Evolutionary conservation across 2,797 vertebrate species (phyloP).

Genomic region (Tenualosa ilisha): DNA sequence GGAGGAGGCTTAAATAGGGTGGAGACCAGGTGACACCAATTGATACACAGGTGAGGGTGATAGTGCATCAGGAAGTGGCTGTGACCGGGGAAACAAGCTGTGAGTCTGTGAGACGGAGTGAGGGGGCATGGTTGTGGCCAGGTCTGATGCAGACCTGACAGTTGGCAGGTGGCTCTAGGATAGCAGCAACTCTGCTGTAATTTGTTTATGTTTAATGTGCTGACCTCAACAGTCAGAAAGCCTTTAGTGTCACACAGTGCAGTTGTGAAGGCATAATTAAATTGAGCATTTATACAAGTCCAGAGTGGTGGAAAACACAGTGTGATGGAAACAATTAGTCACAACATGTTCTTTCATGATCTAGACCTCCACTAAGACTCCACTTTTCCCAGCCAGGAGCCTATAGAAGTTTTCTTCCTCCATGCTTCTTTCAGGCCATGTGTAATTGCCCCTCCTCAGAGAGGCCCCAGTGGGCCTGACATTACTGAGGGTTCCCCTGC

Average conservation of each 20-base stretch:
- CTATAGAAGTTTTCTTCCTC: neutral
- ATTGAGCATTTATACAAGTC: neutral
- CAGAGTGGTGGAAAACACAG: neutral
- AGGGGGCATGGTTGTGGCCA: too few relatives aligned
- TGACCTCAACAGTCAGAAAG: neutral
- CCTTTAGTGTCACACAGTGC: neutral
- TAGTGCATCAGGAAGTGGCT: too few relatives aligned
- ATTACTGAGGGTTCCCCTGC: conserved; percentile 50
- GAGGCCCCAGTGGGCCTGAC: conserved; percentile 39
- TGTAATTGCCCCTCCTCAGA: neutral
- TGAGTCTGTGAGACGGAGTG: too few relatives aligned
- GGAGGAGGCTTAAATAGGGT: too few relatives aligned
- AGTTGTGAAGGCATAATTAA: neutral
- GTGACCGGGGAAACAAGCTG: too few relatives aligned
- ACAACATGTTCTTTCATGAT: neutral
- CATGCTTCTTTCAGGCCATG: neutral
- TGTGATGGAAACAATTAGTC: conserved; percentile 1
- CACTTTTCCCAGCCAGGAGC: conserved; percentile 47
- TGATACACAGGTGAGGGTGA: too few relatives aligned
- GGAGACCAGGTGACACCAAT: too few relatives aligned
- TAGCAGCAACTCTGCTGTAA: neutral
- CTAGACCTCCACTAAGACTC: neutral
- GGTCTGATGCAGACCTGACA: too few relatives aligned
- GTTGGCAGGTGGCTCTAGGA: neutral
- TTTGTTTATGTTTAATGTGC: neutral